Conservation (phyloP, 2,888 invertebrate genomes). For the Brachylomia viminalis region DNA sequence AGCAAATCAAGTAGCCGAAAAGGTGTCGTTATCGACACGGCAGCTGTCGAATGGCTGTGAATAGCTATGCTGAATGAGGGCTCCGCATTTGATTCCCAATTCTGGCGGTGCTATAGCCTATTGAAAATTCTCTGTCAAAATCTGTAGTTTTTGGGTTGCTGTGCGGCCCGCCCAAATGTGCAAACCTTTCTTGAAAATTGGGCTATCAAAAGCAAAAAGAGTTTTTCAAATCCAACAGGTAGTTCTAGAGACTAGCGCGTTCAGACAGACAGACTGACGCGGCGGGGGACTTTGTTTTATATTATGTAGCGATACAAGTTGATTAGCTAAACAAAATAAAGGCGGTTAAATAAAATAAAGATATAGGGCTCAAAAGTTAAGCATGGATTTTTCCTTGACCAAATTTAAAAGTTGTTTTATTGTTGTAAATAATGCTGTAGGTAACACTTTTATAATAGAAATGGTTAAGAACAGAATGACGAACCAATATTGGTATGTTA, state of each 20-base stretch:
- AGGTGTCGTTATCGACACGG: neutral
- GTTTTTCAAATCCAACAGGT: neutral
- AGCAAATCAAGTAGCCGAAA: neutral
- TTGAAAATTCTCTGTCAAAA: too few species aligned
- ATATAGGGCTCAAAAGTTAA: neutral
- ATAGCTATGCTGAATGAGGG: too few species aligned
- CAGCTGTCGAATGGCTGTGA: neutral
- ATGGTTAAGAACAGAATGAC: neutral
- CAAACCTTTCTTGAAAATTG: neutral
- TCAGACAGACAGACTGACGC: neutral
- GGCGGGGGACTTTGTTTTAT: neutral
- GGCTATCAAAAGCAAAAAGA: neutral
- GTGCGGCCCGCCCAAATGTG: too few species aligned
- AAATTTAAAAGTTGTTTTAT: too few species aligned
- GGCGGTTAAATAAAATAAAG: neutral
- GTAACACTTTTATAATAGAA: neutral
- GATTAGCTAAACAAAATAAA: neutral
- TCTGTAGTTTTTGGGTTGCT: too few species aligned
- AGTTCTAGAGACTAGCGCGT: neutral
- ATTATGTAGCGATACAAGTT: neutral
- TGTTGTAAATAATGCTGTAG: neutral
- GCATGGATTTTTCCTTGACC: neutral
- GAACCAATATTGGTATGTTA: neutral
- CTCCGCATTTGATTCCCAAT: too few species aligned
- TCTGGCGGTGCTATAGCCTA: too few species aligned